Base-by-base conservation (phyloP, 2,797 vertebrate genomes). In the Falco naumanni region DNA sequence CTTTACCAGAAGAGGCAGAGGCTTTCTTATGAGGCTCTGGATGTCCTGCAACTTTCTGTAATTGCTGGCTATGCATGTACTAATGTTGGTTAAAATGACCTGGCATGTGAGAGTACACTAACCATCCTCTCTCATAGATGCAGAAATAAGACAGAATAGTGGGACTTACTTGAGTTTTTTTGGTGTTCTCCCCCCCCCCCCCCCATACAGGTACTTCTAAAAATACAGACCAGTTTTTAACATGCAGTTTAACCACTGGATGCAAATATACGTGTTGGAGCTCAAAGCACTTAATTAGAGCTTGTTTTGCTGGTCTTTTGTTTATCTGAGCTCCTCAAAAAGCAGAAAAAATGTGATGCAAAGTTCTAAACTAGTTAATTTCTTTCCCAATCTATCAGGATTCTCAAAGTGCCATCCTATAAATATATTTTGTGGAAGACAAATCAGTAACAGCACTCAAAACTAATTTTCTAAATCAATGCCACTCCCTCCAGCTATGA, bases 1-100 rank as follows among this genome's bases (percentile, higher is more conserved):
- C 59, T 84, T 84, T 93, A 66, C 63, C 57, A 93, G 87, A 91
- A 91, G 51, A 93, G 37, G 87, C 29, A 74, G 76, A 91, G 51
- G 13, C 18, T 90, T 90, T 81, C 59, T 80, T 88, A 33, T 43
- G 61, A 39, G 25, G 34, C 16, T 90, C 69, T 95, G 88, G 69
- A 61, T 90, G n/a, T 69, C 59, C 41, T 91, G 74, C n/a, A 90
- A 43, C 47, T 78, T 95, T 87, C 91, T 95, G 54, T 76, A 81
- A 69, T 81, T 93, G 47, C 77, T 87, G 69, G 57, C 77, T 86
- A 20, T n/a, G 47, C 28, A 25, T 63, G 20, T 45, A 51, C 43
- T 77, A 75, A 70, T 16, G 47, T 11, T 90, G 59, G 37, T 69
- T 91, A 76, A 88, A 86, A 82, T 16, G 54, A 33, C 17, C 57